Conservation (phyloP, 2,113 vertebrate species). For the Sigmodon hispidus region DNA sequence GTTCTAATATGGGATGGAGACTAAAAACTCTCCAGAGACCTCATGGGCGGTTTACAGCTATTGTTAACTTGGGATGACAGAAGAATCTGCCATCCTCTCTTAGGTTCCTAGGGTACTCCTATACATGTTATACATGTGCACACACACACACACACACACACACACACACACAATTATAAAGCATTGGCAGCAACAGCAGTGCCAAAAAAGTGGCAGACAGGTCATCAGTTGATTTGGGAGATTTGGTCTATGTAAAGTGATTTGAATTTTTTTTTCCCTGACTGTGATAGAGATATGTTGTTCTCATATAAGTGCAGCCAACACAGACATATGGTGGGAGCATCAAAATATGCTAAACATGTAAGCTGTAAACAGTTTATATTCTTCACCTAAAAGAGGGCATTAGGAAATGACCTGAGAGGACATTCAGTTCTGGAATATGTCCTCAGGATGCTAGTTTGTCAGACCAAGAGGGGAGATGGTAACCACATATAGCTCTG, state of each 20-base stretch:
- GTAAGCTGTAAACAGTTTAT: neutral
- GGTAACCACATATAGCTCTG: neutral
- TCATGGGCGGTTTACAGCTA: neutral
- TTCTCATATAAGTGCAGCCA: neutral
- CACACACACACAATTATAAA: neutral
- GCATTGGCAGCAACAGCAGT: neutral
- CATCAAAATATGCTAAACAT: neutral
- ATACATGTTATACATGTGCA: too few species aligned
- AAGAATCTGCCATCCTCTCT: neutral
- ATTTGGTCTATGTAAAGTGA: constrained; percentile 15
- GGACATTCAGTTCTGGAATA: neutral
- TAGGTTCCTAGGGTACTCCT: too few species aligned
- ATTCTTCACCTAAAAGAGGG: neutral
- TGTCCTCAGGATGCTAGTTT: neutral
- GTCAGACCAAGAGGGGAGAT: neutral
- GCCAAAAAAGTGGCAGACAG: neutral
- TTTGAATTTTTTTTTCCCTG: neutral
- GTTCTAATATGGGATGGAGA: neutral
- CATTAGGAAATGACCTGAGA: neutral
- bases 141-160: neutral
- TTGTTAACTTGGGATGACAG: neutral
- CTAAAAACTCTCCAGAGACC: neutral
- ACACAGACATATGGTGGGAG: neutral
- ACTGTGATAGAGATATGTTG: neutral
- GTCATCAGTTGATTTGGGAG: neutral